Conservation (phyloP, 2,797 vertebrate species). For the Acridotheres tristis region DNA sequence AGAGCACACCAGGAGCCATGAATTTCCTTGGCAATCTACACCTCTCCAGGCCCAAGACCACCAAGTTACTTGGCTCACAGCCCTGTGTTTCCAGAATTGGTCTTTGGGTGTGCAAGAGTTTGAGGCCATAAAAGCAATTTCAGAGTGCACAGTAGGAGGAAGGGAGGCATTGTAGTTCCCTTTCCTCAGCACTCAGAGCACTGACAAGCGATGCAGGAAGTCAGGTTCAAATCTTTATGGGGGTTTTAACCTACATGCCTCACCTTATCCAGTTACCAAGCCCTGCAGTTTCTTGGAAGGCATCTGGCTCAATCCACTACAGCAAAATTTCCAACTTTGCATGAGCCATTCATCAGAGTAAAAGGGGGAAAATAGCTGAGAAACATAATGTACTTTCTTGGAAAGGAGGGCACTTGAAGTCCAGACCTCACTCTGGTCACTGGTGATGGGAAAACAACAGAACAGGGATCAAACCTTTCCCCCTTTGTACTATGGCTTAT, state of each 20-base stretch:
- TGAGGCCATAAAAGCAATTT: neutral
- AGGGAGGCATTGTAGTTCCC: neutral
- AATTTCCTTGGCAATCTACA: neutral
- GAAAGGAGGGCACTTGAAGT: neutral
- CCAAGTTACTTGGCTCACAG: neutral
- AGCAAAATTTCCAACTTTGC: neutral
- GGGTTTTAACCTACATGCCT: neutral
- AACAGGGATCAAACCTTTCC: neutral
- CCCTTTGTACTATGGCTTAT: neutral
- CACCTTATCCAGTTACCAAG: neutral
- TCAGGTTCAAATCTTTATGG: neutral
- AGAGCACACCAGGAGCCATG: neutral
- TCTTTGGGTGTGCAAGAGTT: neutral
- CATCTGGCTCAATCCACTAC: neutral
- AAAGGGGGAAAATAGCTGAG: neutral
- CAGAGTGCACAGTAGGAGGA: rapidly evolving
- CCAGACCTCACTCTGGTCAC: neutral
- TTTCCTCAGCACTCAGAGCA: neutral
- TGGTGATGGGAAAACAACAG: neutral
- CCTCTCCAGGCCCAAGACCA: neutral
- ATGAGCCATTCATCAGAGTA: neutral
- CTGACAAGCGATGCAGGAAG: neutral
- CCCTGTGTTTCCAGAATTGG: neutral
- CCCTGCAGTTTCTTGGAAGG: neutral
- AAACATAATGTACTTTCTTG: neutral